Base-by-base conservation (phyloP, 2,113 vertebrate species). In the Chaenogobius annularis region DNA sequence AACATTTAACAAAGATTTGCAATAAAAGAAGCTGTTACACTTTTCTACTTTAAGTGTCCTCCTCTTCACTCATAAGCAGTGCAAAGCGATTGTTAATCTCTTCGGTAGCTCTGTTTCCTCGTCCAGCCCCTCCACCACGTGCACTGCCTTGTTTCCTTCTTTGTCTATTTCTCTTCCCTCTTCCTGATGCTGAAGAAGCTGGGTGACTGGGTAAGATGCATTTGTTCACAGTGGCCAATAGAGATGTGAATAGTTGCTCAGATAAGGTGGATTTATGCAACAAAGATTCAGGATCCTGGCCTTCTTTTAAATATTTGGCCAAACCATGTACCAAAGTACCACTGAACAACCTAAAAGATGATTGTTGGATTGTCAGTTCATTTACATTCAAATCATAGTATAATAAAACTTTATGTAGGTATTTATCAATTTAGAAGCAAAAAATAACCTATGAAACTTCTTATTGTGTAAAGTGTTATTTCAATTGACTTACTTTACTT, bases 311-410 rank as follows among this genome's bases (percentile, higher is more conserved):
- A 26, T 83, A 89, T 47, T 69, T 83, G 75, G 88, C 82, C 0
- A 98, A 75, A 17, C 93, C 91, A 1, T 98, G 95, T 7, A 95
- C 92, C 75, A 98, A 85, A 59, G 92, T 95, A n/a, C 97, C 97
- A 17, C 80, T 96, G 76, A 94, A 99, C 76, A 98, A 70, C 85
- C 97, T 99, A 85, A 73, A 2, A 62, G 55, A 56, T 11, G 17
- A 56, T 13, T 9, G 7, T 20, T 54, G 48, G 6, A 20, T 20
- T 10, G 50, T 54, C 2, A 54, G 7, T 54, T 54, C 0, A 50
- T 54, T 52, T 54, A 54, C 47, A 50, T 10, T 54, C 8, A 54
- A 7, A 54, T 7, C n/a, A 20, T 10, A 54, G 50, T 20, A 54
- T 54, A 5, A 54, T 52, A 43, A 5, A 46, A 54, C 9, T 54